phyloP scores from a whole-genome alignment of 2,113 vertebrate genomes.

The Lutjanus erythropterus region DNA sequence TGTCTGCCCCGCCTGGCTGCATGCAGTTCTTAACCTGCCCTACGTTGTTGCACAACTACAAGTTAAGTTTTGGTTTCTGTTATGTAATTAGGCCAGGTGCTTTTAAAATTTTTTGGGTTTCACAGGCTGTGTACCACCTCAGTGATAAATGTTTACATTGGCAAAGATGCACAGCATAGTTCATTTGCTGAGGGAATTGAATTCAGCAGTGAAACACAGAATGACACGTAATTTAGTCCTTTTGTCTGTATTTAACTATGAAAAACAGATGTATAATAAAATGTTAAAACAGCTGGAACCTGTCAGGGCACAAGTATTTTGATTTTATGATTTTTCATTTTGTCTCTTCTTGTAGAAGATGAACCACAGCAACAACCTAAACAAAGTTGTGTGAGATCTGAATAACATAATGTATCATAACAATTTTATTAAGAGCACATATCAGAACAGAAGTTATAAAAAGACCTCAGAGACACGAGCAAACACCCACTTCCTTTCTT shows the following conservation, averaged over 20 bases:
- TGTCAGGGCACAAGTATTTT: neutral
- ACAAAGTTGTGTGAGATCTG: neutral
- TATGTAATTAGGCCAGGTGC: conserved; percentile 2
- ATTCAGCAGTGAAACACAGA: no score
- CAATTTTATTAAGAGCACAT: neutral
- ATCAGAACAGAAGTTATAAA: neutral
- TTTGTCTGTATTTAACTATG: no score
- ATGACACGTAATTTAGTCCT: no score
- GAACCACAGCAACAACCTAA: neutral
- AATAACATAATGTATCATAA: neutral
- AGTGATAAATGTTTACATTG: neutral
- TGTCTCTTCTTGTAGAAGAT: neutral
- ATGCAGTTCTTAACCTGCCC: conserved; percentile 53
- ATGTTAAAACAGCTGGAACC: neutral
- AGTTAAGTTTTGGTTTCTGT: conserved; percentile 1
- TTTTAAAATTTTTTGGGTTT: neutral
- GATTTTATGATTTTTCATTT: neutral
- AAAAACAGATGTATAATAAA: neutral
- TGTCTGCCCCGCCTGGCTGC: conserved; percentile 16
- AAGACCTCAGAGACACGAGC: neutral
- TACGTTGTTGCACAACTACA: conserved; percentile 31
- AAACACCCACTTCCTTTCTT: neutral
- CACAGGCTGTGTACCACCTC: neutral
- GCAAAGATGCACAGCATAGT: no score
- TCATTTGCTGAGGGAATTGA: no score